Evolutionary conservation across 2,888 invertebrate species (phyloP), one percentile per base, ranked within the genome.

Genomic region (Drosophila demipolita): DNA sequence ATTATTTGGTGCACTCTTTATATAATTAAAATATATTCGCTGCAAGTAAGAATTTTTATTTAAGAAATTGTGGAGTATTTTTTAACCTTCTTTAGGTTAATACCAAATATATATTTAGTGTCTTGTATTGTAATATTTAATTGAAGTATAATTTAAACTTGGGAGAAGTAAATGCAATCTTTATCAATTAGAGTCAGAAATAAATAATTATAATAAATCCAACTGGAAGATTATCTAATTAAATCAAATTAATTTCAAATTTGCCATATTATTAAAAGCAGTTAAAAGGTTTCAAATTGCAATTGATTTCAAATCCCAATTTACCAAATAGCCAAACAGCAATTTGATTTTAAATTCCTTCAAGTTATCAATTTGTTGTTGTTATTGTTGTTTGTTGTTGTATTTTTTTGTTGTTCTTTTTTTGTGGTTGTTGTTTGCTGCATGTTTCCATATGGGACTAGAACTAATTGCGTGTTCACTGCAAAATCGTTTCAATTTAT

Each of bases 381-480:
- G n/a, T 52, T 53, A 15, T 57, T 35, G 29, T 12, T 42, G 12
- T 49, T 49, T 62, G n/a, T 40, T 32, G 20, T 36, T 38, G 54
- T 40, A 26, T 54, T 35, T 62, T 36, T 32, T 35, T 54, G 32
- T 62, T 32, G n/a, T 26, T 12, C 36, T 29, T 59, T 78, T 8
- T 17, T 15, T 36, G 9, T 55, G 60, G 15, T 42, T 35, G 42
- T 40, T 42, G 20, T 20, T 8, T 42, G 45, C 20, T 8, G 45
- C 45, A 23, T 48, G 26, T 33, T 45, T 36, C 53, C 72, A 65
- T 70, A 67, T 73, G 55, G 45, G 83, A 75, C 83, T 84, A 83
- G 86, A 85, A 86, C 85, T 85, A 85, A 85, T 85, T 89, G 85
- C 90, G 86, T 90, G 88, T 78, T 89, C 90, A 88, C 79, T 74